Evolutionary conservation across 2,888 invertebrate species (phyloP), one percentile per base, ranked within the genome.

Genomic region (Eupeodes latifasciatus): DNA sequence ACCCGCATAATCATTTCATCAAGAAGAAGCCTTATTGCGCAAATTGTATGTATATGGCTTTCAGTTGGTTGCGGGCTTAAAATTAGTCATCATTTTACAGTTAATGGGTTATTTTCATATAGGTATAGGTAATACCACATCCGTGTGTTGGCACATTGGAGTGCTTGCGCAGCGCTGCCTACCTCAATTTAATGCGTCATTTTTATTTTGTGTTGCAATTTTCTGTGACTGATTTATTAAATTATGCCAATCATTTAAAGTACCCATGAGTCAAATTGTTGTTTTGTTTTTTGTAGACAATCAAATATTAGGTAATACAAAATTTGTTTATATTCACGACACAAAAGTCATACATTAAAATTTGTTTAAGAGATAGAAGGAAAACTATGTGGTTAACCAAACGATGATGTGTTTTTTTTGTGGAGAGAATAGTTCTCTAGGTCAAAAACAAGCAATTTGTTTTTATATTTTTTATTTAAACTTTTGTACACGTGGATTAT

Each of bases 201-300:
- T 59, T 72, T 27, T 34, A 53, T 0, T 51, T 57, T 61, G 62
- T 87, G 83, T 81, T 47, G 87, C 74, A 87, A 87, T 67, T 80
- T 62, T 57, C 27, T 62, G 72, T 81, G 80, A 77, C 72, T 55
- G 34, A 53, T 53, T 49, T 61, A 66, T 59, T 55, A 66, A 76
- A 71, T 61, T 77, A 36, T 53, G 53, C 16, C 67, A 81, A 81
- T 53, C 59, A 49, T 74, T 59, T 34, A 47, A 57, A 59, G 27
- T 72, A 49, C 44, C 47, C 34, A 44, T 76, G 76, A 75, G 69
- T 81, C 71, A 80, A 67, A 51, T 67, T 62, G 19, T 36, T 40
- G 40, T 57, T 74, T 34, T 14, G 9, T n/a, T 71, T 5, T 53
- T 47, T 34, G 11, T 34, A 27, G 66, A 66, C 27, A 49, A 36